Conservation (phyloP, 2,113 vertebrate genomes). For the Sinocyclocheilus anophthalmus region DNA sequence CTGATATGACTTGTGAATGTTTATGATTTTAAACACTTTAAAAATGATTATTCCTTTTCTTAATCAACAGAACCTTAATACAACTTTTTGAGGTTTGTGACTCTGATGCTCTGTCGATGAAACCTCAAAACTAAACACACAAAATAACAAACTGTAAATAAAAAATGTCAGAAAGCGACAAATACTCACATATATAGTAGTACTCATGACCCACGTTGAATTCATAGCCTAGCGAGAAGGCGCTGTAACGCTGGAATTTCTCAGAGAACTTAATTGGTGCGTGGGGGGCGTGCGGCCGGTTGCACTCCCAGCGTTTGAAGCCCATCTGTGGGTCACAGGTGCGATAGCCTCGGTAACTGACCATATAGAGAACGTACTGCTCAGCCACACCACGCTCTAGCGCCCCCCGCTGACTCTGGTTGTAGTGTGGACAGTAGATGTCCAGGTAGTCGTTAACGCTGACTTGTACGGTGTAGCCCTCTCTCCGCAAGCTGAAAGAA, state of each 20-base stretch:
- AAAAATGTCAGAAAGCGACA: not conserved
- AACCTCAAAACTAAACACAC: not conserved
- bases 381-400: slow-evolving; percentile 81
- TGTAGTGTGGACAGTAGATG: slow-evolving; percentile 97
- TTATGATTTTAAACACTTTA: not conserved
- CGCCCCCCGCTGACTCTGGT: slow-evolving; percentile 74
- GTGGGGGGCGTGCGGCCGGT: slow-evolving; percentile 89
- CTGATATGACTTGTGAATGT: not conserved
- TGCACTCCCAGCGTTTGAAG: slow-evolving; percentile 98
- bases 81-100: not conserved
- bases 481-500: slow-evolving; percentile 80
- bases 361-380: slow-evolving; percentile 97
- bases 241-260: slow-evolving; percentile 98
- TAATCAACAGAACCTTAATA: not conserved
- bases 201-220: slow-evolving; percentile 95
- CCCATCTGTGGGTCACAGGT: slow-evolving; percentile 89
- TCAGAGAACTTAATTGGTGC: slow-evolving; percentile 98
- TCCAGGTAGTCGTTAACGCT: slow-evolving; percentile 97
- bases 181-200: slow-evolving; percentile 90
- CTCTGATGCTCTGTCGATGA: not conserved
- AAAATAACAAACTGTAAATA: not conserved
- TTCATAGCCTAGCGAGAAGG: slow-evolving; percentile 96
- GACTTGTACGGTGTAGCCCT: slow-evolving; percentile 93
- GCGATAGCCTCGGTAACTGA: slow-evolving; percentile 87
- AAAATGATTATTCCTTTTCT: not conserved